Evolutionary conservation across 2,888 invertebrate species (phyloP).

Genomic region (Mythimna pallens): DNA sequence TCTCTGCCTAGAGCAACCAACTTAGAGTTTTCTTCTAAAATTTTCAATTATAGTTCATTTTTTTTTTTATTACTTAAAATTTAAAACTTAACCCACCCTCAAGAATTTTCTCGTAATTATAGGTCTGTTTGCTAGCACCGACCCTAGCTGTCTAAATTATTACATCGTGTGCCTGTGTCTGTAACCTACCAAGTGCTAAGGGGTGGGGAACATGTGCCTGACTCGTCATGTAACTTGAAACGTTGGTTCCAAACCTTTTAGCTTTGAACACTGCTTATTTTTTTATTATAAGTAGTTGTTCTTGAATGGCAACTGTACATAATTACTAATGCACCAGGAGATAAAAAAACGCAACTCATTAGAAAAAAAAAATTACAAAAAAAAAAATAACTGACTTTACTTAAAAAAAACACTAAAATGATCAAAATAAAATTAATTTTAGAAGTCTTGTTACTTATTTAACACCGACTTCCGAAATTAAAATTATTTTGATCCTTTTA

Average conservation of each 20-base stretch:
- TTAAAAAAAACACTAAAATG: too few species aligned
- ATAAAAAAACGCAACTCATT: neutral
- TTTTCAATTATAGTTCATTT: neutral
- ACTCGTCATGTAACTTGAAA: constrained; percentile 2
- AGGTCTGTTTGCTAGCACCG: neutral
- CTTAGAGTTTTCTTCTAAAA: too few species aligned
- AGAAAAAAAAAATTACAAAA: too few species aligned
- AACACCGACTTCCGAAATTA: too few species aligned
- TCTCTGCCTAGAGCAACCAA: too few species aligned
- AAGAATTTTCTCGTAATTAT: neutral
- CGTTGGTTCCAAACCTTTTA: neutral
- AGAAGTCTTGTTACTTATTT: too few species aligned
- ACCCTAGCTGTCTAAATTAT: neutral
- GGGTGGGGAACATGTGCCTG: neutral
- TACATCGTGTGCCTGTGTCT: neutral
- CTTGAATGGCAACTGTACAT: neutral
- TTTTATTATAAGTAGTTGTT: neutral
- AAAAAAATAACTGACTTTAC: too few species aligned
- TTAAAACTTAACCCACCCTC: too few species aligned
- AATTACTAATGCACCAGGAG: neutral
- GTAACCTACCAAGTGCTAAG: constrained; percentile 14
- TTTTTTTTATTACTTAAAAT: too few species aligned
- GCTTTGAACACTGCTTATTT: neutral
- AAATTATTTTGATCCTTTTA: too few species aligned
- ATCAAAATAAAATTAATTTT: too few species aligned